These are phyloP conservation scores for Paramisgurnus dabryanus DNA, from an alignment of 2,113 vertebrate species.

Conservation along the genomic window DNA sequence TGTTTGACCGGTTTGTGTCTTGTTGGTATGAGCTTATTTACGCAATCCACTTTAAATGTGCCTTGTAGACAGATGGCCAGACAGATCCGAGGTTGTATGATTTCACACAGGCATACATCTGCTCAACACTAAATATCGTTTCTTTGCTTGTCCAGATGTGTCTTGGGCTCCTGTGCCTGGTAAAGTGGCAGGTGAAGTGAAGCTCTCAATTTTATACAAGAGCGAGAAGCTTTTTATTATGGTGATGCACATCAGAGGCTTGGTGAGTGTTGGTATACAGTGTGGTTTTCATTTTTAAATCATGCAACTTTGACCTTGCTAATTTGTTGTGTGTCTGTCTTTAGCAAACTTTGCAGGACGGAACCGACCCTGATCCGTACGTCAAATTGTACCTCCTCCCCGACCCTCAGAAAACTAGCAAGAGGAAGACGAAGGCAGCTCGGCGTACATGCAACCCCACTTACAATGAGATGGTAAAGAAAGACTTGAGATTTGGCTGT, in stretches of 20 bases:
- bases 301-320: background rate
- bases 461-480: slow-evolving; percentile 92
- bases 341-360: slow-evolving; percentile 88
- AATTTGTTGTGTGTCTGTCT: slow-evolving; percentile 4
- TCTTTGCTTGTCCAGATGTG: slow-evolving; percentile 72
- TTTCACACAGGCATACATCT: background rate
- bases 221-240: slow-evolving; percentile 96
- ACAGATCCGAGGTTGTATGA: no score
- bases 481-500: background rate
- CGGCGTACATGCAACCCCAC: slow-evolving; percentile 96
- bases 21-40: slow-evolving; percentile 13
- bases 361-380: slow-evolving; percentile 92
- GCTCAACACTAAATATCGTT: background rate
- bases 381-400: slow-evolving; percentile 97
- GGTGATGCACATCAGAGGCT: slow-evolving; percentile 95
- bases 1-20: background rate
- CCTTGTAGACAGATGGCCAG: background rate
- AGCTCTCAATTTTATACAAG: slow-evolving; percentile 93
- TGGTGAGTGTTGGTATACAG: slow-evolving; percentile 77
- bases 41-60: background rate
- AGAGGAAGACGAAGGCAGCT: slow-evolving; percentile 96
- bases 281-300: no score
- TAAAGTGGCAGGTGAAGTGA: slow-evolving; percentile 88
- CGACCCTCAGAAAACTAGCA: slow-evolving; percentile 94
- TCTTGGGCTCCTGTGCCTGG: slow-evolving; percentile 81